Percentiles rank a stretch among this genome's conserved stretches.
Conservation (phyloP, 2,888 invertebrate genomes). For the Stictocephala bisonia region DNA sequence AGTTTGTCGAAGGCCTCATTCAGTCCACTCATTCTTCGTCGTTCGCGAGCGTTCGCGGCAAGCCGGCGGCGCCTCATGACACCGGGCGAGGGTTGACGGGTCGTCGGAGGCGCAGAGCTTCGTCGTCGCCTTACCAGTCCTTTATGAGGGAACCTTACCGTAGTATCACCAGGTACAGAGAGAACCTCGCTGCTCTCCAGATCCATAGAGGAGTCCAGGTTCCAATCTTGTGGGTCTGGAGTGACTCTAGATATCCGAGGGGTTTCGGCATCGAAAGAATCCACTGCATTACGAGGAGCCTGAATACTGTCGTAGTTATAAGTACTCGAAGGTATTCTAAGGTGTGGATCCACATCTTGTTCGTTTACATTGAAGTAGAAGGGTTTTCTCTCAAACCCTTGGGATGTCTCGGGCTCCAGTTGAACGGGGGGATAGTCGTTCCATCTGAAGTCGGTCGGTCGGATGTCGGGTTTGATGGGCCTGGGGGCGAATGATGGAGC, state of each 20-base stretch:
- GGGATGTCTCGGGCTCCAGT: background rate
- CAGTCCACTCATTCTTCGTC: conserved; percentile 80
- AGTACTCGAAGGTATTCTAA: background rate
- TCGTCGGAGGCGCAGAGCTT: conserved; percentile 10
- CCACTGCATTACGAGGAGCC: background rate
- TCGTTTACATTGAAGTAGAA: background rate
- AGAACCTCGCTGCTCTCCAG: background rate
- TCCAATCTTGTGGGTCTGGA: conserved; percentile 15
- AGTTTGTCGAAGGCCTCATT: conserved; percentile 81
- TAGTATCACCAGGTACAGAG: background rate
- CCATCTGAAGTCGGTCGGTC: background rate
- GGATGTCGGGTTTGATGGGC: conserved; percentile 41
- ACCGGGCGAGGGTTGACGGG: conserved; percentile 54
- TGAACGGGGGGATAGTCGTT: conserved; percentile 1
- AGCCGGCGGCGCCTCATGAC: conserved; percentile 72
- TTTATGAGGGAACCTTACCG: background rate
- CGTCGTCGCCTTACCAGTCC: conserved; percentile 26
- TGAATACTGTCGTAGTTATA: background rate
- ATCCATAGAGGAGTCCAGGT: conserved; percentile 11
- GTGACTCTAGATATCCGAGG: background rate
- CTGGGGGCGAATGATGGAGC: conserved; percentile 18
- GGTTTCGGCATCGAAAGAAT: background rate
- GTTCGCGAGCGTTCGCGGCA: conserved; percentile 80
- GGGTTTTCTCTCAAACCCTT: background rate
- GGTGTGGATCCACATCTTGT: background rate